phyloP scores from a whole-genome alignment of 2,888 invertebrate genomes.

The Apamea monoglypha region DNA sequence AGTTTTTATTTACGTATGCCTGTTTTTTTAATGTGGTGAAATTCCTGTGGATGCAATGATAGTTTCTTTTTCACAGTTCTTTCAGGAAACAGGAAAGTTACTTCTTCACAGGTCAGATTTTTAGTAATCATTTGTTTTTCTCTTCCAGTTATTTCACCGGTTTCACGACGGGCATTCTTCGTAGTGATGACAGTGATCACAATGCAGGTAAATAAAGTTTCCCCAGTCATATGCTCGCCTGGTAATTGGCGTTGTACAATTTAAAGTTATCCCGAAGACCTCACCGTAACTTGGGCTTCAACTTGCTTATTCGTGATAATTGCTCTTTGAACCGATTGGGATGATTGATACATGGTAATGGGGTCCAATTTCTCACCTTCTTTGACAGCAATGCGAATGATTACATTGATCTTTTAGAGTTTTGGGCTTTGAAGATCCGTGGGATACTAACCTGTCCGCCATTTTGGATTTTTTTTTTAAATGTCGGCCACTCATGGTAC shows the following conservation, averaged over 20 bases:
- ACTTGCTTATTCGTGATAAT: no score
- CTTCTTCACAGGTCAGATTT: not conserved
- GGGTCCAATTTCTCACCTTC: not conserved
- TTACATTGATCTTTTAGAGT: not conserved
- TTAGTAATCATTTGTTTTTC: not conserved
- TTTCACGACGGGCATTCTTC: conserved; percentile 76
- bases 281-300: not conserved
- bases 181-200: conserved; percentile 78
- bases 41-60: not conserved
- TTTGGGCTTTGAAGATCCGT: no score
- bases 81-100: no score
- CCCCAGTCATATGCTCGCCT: not conserved
- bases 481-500: no score
- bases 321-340: not conserved
- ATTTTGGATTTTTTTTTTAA: no score
- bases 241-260: not conserved
- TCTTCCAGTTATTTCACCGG: conserved; percentile 75
- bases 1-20: not conserved
- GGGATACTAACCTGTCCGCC: no score
- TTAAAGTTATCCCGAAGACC: not conserved
- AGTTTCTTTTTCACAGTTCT: not conserved
- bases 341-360: not conserved
- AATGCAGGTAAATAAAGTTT: conserved; percentile 75
- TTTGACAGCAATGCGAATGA: not conserved
- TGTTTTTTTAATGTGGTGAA: not conserved